These are phyloP conservation scores for Poeciliopsis turrubarensis DNA, from an alignment of 2,113 vertebrate genomes.

Conservation along the genomic window DNA sequence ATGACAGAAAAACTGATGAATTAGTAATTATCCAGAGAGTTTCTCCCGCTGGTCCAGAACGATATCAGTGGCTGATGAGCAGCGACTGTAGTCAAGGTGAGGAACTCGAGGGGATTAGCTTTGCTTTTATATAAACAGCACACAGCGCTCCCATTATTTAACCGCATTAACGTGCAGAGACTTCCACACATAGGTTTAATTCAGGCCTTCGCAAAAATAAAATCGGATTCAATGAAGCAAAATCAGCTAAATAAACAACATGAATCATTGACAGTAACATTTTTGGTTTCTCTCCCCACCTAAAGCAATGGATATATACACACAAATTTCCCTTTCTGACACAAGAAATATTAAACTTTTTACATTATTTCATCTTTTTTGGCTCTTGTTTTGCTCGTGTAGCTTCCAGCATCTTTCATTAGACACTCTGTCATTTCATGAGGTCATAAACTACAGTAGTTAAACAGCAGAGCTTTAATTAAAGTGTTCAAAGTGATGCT, in stretches of 20 bases:
- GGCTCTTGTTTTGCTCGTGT: too few relatives aligned
- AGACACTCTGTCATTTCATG: too few relatives aligned
- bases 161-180: constrained; percentile 54
- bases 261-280: too few relatives aligned
- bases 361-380: too few relatives aligned
- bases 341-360: too few relatives aligned
- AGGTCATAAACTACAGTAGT: background rate
- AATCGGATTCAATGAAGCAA: too few relatives aligned
- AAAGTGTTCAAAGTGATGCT: background rate
- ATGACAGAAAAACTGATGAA: constrained; percentile 20
- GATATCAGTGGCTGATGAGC: constrained; percentile 30
- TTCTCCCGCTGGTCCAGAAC: constrained; percentile 21
- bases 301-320: too few relatives aligned
- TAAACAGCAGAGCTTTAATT: background rate
- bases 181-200: background rate
- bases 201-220: too few relatives aligned
- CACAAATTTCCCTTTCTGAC: too few relatives aligned
- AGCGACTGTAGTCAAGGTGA: constrained; percentile 69
- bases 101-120: constrained; percentile 64
- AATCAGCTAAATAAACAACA: too few relatives aligned
- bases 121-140: constrained; percentile 55
- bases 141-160: constrained; percentile 51
- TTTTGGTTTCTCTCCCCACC: too few relatives aligned
- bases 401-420: too few relatives aligned
- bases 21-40: constrained; percentile 47